phyloP scores from a whole-genome alignment of 2,888 invertebrate species.

The Neoscelio sp. region DNA sequence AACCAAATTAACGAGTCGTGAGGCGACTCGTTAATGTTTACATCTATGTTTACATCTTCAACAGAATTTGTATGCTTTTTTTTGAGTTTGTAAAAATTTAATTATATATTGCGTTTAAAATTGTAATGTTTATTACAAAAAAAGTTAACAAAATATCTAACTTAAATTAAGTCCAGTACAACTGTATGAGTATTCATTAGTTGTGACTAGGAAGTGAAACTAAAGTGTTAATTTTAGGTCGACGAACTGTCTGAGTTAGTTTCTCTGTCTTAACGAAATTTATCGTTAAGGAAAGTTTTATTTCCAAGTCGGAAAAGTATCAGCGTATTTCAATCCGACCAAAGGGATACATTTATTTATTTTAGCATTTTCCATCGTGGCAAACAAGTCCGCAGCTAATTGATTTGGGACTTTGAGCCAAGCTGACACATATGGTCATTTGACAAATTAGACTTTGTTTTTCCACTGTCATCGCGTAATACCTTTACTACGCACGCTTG shows the following conservation, averaged over 20 bases:
- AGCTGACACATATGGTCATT: neutral
- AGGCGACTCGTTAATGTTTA: too few relatives aligned
- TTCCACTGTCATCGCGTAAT: constrained; percentile 18
- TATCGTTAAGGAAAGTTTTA: constrained; percentile 26
- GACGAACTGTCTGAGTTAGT: constrained; percentile 21
- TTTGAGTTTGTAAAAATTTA: neutral
- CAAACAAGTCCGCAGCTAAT: constrained; percentile 4
- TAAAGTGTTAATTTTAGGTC: constrained; percentile 29
- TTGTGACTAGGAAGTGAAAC: constrained; percentile 33
- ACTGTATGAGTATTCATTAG: constrained; percentile 21
- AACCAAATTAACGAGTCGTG: too few relatives aligned
- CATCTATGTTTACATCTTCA: too few relatives aligned
- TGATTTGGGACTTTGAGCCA: constrained; percentile 24
- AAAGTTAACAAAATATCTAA: too few relatives aligned
- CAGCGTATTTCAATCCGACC: neutral
- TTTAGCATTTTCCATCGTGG: neutral
- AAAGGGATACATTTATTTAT: neutral
- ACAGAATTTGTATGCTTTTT: too few relatives aligned
- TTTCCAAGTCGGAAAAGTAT: neutral
- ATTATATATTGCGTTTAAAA: neutral
- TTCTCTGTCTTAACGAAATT: constrained; percentile 32
- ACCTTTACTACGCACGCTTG: neutral
- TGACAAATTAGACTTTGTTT: constrained; percentile 33
- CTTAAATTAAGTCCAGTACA: too few relatives aligned
- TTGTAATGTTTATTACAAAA: too few relatives aligned